These are phyloP conservation scores for Drosophila bipectinata DNA, from an alignment of 1,140 invertebrate genomes.

Conservation along the genomic window DNA sequence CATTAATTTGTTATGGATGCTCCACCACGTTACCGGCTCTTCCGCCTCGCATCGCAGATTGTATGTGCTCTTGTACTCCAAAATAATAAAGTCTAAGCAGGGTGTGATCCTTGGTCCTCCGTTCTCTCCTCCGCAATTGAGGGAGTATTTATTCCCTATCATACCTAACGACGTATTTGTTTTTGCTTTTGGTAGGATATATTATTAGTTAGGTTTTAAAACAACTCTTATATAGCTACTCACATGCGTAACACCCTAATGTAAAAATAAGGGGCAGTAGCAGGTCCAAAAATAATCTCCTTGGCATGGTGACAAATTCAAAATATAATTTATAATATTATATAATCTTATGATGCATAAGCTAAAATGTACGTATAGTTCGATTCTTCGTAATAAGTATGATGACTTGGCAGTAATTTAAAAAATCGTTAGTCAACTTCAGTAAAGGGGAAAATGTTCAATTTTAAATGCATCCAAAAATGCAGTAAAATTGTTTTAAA, in stretches of 20 bases:
- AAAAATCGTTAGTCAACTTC: too few species aligned
- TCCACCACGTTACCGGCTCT: conserved; percentile 85
- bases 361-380: too few species aligned
- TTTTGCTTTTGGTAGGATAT: not conserved
- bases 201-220: not conserved
- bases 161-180: not conserved
- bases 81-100: conserved; percentile 83
- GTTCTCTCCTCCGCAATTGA: conserved; percentile 55
- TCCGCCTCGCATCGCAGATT: conserved; percentile 85
- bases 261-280: conserved; percentile 6
- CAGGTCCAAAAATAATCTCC: not conserved
- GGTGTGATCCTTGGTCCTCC: conserved; percentile 84
- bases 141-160: conserved; percentile 13
- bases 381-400: too few species aligned
- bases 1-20: conserved; percentile 11
- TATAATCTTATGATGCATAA: too few species aligned
- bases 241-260: conserved; percentile 28
- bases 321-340: too few species aligned
- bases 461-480: too few species aligned
- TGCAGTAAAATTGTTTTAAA: too few species aligned
- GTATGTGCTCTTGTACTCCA: conserved; percentile 84
- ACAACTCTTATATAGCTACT: conserved; percentile 1
- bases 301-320: not conserved
- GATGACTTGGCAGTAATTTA: too few species aligned
- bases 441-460: too few species aligned